Evolutionary conservation across 2,797 vertebrate species (phyloP).

Genomic region (Pampus argenteus): DNA sequence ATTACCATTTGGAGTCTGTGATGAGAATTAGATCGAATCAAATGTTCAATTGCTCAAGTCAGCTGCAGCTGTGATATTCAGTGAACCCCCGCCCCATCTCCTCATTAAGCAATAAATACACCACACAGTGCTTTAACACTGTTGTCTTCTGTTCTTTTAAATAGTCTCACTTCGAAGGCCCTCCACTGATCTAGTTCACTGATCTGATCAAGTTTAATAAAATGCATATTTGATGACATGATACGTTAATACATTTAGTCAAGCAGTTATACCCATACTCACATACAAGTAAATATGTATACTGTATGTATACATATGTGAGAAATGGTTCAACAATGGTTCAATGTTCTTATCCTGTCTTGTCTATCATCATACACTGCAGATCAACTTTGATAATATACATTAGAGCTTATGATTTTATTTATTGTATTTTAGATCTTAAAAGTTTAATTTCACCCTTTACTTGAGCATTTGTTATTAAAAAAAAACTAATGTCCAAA

Average conservation of each 20-base stretch:
- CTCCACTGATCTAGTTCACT: conserved; percentile 16
- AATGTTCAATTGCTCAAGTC: conserved; percentile 18
- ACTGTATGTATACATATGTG: background rate
- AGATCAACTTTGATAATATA: background rate
- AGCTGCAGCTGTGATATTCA: conserved; percentile 13
- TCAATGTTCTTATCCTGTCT: background rate
- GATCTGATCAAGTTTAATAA: conserved; percentile 36
- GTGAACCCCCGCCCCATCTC: background rate
- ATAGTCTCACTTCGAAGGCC: conserved; percentile 9
- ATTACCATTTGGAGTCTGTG: conserved; percentile 20
- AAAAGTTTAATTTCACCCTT: background rate
- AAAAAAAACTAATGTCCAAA: background rate
- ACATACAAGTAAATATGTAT: background rate
- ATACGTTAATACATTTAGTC: conserved; percentile 4
- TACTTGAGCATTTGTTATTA: background rate
- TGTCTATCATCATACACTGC: background rate
- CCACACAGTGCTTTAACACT: conserved; percentile 8
- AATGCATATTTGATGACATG: conserved; percentile 21
- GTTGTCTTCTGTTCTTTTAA: conserved; percentile 27
- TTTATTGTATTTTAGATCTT: background rate
- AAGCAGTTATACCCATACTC: background rate
- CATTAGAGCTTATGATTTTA: background rate
- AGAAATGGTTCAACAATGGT: background rate
- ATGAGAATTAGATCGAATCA: conserved; percentile 28
- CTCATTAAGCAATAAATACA: conserved; percentile 16